These are phyloP conservation scores for Crotalus tigris DNA, from an alignment of 2,113 vertebrate genomes.

Conservation along the genomic window DNA sequence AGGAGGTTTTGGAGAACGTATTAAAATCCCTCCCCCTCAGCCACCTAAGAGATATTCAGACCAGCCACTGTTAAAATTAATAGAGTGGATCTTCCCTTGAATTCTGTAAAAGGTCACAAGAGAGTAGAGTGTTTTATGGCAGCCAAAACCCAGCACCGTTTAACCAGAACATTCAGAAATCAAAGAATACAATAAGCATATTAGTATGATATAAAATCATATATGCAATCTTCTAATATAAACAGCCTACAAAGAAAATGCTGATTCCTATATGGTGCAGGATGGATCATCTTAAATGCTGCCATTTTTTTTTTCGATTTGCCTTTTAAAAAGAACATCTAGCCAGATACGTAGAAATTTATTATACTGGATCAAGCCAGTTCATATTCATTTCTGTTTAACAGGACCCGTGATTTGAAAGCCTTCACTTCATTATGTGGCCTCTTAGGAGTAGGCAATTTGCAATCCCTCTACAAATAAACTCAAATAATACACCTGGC, in stretches of 20 bases:
- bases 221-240: neutral
- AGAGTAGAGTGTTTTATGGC: neutral
- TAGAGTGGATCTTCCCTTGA: neutral
- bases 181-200: neutral
- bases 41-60: neutral
- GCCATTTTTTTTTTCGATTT: neutral
- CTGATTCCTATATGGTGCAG: neutral
- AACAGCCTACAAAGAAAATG: neutral
- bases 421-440: neutral
- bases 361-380: neutral
- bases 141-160: neutral
- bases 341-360: neutral
- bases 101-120: neutral
- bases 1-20: neutral
- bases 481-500: neutral
- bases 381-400: neutral
- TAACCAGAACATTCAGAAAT: neutral
- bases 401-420: neutral
- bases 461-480: neutral
- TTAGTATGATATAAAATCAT: neutral
- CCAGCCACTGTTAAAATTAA: constrained; percentile 7
- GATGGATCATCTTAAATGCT: neutral
- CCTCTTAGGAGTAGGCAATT: neutral
- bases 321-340: neutral
- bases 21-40: neutral